A percentile compares a stretch with the other conserved stretches of the same genome.
phyloP scores from a whole-genome alignment of 92 coral and sea anemone species.

The Heteractis magnifica region DNA sequence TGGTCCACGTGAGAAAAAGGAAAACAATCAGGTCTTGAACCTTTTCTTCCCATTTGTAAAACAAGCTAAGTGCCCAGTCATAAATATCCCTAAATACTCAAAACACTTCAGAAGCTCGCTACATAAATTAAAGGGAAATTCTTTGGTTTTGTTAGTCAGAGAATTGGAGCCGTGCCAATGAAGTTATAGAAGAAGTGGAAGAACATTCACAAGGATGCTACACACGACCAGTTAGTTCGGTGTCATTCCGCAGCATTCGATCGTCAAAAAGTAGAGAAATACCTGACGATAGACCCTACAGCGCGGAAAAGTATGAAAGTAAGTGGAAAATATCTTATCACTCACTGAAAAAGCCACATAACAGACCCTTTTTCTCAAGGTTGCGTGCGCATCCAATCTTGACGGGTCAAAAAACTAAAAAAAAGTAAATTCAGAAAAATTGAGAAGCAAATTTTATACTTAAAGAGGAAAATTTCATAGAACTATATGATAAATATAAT shows the following conservation, averaged over 20 bases:
- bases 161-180: constrained; percentile 57
- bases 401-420: too few relatives aligned
- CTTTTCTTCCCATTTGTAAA: too few relatives aligned
- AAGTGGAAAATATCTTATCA: neutral
- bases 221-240: constrained; percentile 41
- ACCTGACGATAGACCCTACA: neutral
- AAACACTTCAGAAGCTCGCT: neutral
- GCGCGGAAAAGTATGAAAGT: constrained; percentile 9
- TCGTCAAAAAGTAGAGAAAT: neutral
- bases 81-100: neutral
- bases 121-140: neutral
- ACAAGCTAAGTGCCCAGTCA: too few relatives aligned
- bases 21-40: too few relatives aligned
- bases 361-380: neutral
- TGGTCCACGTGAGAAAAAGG: too few relatives aligned
- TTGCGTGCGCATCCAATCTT: too few relatives aligned
- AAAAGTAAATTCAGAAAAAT: too few relatives aligned
- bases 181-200: constrained; percentile 68
- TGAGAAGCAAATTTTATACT: too few relatives aligned
- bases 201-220: constrained; percentile 41
- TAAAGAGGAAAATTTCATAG: too few relatives aligned
- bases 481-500: too few relatives aligned
- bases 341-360: too few relatives aligned
- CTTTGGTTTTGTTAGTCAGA: constrained; percentile 31
- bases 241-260: constrained; percentile 16